These are phyloP conservation scores for Apis florea DNA, from an alignment of 1,140 invertebrate species.

Conservation along the genomic window DNA sequence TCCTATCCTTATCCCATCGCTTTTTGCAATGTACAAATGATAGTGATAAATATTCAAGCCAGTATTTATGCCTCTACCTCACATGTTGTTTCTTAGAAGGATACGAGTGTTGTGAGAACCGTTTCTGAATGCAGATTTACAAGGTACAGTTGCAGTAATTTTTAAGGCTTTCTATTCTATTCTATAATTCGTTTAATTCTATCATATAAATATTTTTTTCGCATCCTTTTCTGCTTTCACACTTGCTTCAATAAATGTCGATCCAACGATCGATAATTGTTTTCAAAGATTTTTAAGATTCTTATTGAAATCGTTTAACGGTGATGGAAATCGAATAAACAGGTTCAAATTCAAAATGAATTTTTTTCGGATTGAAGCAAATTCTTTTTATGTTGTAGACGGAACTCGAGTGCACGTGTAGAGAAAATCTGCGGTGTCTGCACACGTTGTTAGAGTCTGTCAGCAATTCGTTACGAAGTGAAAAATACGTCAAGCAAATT, in stretches of 20 bases:
- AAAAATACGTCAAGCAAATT: conserved; percentile 77
- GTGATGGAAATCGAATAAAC: neutral
- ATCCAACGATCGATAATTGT: no score
- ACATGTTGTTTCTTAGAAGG: neutral
- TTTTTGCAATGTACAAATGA: neutral
- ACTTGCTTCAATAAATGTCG: neutral
- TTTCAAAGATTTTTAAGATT: neutral
- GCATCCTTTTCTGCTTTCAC: neutral
- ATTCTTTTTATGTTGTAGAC: conserved; percentile 81
- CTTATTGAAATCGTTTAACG: neutral
- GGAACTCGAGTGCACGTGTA: conserved; percentile 87
- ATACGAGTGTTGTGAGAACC: neutral
- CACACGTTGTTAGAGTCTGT: conserved; percentile 81
- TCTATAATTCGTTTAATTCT: neutral
- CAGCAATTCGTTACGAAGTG: conserved; percentile 71
- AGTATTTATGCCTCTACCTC: neutral
- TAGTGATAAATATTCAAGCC: neutral
- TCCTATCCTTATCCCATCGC: conserved; percentile 1
- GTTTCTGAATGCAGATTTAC: neutral
- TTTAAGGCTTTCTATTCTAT: neutral
- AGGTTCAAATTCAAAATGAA: no score
- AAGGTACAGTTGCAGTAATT: neutral
- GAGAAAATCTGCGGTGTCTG: conserved; percentile 87
- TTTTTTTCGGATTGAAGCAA: neutral
- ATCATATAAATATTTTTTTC: neutral